Conservation (phyloP, 1,140 invertebrate species). For the Drosophila bifasciata region DNA sequence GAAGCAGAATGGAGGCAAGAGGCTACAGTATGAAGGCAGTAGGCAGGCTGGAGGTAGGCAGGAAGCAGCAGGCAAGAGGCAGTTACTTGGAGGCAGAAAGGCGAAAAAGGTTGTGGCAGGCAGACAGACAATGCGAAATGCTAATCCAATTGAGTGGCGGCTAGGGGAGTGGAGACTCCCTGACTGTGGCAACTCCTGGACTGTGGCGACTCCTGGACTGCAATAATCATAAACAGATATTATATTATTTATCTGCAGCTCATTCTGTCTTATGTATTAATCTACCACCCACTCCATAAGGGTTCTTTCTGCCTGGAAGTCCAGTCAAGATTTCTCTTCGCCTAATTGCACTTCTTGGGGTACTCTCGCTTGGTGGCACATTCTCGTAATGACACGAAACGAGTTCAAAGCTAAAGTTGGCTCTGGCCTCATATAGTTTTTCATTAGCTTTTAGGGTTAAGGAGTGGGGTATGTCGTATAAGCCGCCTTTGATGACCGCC, state of each 20-base stretch:
- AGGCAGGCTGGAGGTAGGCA: neutral
- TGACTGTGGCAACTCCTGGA: neutral
- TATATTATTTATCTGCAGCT: conserved; percentile 71
- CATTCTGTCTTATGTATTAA: conserved; percentile 58
- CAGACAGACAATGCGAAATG: conserved; percentile 36
- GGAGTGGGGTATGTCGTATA: conserved; percentile 17
- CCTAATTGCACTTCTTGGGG: conserved; percentile 67
- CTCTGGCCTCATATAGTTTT: conserved; percentile 59
- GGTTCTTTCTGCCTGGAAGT: too few relatives aligned
- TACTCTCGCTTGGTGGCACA: conserved; percentile 53
- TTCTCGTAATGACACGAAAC: conserved; percentile 67
- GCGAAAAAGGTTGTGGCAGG: neutral
- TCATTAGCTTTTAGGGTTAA: conserved; percentile 63
- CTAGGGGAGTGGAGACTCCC: too few relatives aligned
- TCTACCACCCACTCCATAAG: conserved; percentile 14
- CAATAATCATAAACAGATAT: conserved; percentile 81
- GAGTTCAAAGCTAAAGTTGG: conserved; percentile 64
- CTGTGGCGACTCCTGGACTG: conserved; percentile 27
- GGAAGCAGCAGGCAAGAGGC: neutral
- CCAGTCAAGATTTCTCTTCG: conserved; percentile 29
- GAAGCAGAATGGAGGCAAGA: neutral
- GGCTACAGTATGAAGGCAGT: too few relatives aligned
- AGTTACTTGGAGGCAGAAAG: neutral
- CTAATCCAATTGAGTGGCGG: conserved; percentile 60
- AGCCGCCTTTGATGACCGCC: conserved; percentile 68